Conservation (phyloP, 2,113 vertebrate genomes). For the Anas platyrhynchos region DNA sequence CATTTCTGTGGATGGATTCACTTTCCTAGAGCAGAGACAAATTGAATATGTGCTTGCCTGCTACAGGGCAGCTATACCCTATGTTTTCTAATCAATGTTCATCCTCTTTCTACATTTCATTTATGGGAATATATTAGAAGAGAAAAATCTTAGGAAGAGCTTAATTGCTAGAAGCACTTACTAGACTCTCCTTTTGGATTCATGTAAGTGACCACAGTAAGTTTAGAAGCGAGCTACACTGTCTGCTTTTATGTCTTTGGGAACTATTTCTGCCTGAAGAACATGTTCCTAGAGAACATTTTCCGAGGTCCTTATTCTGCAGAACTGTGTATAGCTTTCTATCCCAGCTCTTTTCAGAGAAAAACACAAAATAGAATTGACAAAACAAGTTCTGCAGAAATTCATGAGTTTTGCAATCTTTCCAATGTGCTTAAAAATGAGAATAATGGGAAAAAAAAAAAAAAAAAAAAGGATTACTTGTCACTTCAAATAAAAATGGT, state of each 20-base stretch:
- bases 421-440: neutral
- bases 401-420: neutral
- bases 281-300: neutral
- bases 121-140: neutral
- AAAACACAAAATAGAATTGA: neutral
- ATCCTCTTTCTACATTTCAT: neutral
- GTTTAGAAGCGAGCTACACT: neutral
- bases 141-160: neutral
- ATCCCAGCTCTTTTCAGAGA: neutral
- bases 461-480: neutral
- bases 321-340: neutral
- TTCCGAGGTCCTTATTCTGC: neutral
- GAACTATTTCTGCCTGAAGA: conserved; percentile 1
- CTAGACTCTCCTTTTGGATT: neutral
- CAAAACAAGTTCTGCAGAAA: neutral
- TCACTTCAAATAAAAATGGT: neutral
- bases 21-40: neutral
- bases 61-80: neutral
- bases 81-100: neutral
- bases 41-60: neutral
- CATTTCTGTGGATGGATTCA: neutral
- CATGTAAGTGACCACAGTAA: neutral
- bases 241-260: neutral
- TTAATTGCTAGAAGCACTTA: conserved; percentile 25
- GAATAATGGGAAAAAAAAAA: neutral